A percentile compares a stretch with the other conserved stretches of the same genome.
phyloP scores from a whole-genome alignment of 2,888 invertebrate genomes.

The Caenorhabditis wallacei region DNA sequence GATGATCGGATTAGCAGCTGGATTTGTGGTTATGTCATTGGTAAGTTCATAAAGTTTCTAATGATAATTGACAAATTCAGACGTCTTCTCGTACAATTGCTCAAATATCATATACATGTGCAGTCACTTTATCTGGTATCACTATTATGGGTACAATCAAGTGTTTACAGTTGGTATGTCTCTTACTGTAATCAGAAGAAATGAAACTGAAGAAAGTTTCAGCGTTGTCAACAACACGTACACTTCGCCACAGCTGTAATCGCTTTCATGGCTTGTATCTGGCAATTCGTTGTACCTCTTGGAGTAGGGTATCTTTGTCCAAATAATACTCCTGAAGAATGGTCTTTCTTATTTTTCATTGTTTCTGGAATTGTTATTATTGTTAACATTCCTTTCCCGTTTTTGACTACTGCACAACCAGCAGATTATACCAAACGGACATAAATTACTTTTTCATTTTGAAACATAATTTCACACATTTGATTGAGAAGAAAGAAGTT shows the following conservation, averaged over 20 bases:
- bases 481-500: too few species aligned
- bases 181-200: too few species aligned
- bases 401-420: slow-evolving; percentile 52
- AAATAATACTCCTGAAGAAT: slow-evolving; percentile 67
- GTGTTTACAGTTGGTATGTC: slow-evolving; percentile 69
- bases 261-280: slow-evolving; percentile 57
- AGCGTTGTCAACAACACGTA: slow-evolving; percentile 71
- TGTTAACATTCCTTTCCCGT: slow-evolving; percentile 64
- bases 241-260: slow-evolving; percentile 70
- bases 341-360: slow-evolving; percentile 63
- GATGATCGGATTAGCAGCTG: slow-evolving; percentile 45
- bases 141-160: slow-evolving; percentile 75
- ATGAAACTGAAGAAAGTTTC: too few species aligned
- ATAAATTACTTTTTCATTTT: slow-evolving; percentile 21
- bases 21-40: slow-evolving; percentile 47
- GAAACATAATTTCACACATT: background rate
- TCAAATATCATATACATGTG: slow-evolving; percentile 72
- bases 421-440: slow-evolving; percentile 55
- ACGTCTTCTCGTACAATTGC: slow-evolving; percentile 60
- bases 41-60: background rate
- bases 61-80: slow-evolving; percentile 41
- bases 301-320: slow-evolving; percentile 67
- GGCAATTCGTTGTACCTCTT: slow-evolving; percentile 66
- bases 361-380: slow-evolving; percentile 58
- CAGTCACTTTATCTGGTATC: slow-evolving; percentile 70